These are phyloP conservation scores for Promerops cafer DNA, from an alignment of 2,113 vertebrate species.

Conservation along the genomic window DNA sequence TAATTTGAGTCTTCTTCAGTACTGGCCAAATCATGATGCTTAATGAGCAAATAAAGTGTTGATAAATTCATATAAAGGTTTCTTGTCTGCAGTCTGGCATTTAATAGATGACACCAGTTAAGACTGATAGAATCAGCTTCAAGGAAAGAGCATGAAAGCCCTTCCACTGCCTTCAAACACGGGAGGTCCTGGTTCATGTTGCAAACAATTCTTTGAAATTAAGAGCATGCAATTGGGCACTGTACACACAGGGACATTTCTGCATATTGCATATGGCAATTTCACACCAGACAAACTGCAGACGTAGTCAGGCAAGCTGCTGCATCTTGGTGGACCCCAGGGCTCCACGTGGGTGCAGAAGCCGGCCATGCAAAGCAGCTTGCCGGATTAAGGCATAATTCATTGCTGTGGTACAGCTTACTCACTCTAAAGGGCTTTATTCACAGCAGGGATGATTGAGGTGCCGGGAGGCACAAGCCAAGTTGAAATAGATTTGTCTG, in stretches of 20 bases:
- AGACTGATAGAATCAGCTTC: not conserved
- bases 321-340: not conserved
- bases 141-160: not conserved
- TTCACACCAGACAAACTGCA: slow-evolving; percentile 6
- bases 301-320: not conserved
- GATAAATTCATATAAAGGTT: slow-evolving; percentile 15
- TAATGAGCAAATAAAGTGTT: slow-evolving; percentile 32
- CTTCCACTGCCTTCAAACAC: not conserved
- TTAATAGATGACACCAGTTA: not conserved
- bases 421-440: slow-evolving; percentile 16
- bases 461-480: not conserved
- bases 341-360: slow-evolving; percentile 11
- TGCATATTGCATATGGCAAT: not conserved
- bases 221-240: not conserved
- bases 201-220: not conserved
- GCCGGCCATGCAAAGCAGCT: not conserved
- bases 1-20: slow-evolving; percentile 11
- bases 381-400: slow-evolving; percentile 22
- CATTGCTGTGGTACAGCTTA: not conserved
- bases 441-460: slow-evolving; percentile 30
- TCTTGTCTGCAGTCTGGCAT: not conserved
- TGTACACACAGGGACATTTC: not conserved
- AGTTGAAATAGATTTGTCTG: slow-evolving; percentile 6
- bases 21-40: not conserved
- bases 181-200: not conserved